Evolutionary conservation across 2,888 invertebrate species (phyloP).

Genomic region (Helobdella robusta): DNA sequence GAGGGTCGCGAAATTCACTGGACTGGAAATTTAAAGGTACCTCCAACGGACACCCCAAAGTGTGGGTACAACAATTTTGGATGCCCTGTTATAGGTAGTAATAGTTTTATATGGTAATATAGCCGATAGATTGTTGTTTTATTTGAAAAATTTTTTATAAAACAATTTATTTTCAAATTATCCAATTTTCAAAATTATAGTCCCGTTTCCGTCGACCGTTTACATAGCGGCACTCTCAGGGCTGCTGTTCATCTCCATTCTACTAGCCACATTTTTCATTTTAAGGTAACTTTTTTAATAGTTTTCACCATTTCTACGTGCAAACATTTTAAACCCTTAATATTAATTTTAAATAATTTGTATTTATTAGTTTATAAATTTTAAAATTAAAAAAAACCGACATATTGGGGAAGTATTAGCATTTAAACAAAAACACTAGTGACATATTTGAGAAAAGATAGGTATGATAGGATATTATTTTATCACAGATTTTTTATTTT

Average conservation of each 20-base stretch:
- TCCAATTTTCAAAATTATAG: constrained; percentile 35
- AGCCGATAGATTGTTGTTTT: background rate
- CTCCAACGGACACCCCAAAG: constrained; percentile 72
- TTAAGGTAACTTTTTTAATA: constrained; percentile 59
- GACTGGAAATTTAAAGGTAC: constrained; percentile 61
- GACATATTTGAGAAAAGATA: too few species aligned
- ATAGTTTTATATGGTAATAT: background rate
- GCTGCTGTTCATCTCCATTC: constrained; percentile 62
- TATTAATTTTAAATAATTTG: too few species aligned
- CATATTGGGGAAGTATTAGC: too few species aligned
- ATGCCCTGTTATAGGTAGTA: constrained; percentile 34
- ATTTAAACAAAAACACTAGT: too few species aligned
- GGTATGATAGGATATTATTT: too few species aligned
- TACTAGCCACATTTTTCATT: constrained; percentile 64
- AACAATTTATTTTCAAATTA: constrained; percentile 12
- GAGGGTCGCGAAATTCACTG: constrained; percentile 68
- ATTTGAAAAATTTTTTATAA: constrained; percentile 22
- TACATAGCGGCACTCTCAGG: constrained; percentile 74
- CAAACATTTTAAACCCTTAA: background rate
- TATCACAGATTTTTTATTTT: too few species aligned
- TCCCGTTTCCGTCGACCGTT: constrained; percentile 66
- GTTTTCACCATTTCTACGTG: background rate
- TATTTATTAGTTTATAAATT: too few species aligned
- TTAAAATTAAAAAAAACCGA: too few species aligned
- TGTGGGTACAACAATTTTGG: constrained; percentile 71